Conservation (phyloP, 2,797 vertebrate genomes). For the Brachyalestes nurse region DNA sequence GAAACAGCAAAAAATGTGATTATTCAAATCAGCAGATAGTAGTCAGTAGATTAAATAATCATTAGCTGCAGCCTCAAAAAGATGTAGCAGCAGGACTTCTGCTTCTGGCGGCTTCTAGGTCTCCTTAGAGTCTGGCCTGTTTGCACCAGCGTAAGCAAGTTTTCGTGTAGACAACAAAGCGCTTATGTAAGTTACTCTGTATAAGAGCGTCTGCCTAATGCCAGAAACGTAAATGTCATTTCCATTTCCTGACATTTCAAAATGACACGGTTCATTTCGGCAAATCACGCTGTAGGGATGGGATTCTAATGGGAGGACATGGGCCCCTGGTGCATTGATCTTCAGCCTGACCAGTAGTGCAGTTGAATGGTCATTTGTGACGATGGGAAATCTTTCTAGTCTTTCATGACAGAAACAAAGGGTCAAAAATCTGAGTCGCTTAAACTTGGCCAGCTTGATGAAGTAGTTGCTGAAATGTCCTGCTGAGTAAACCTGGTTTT, state of each 20-base stretch:
- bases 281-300: not conserved
- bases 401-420: not conserved
- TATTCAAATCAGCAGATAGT: not conserved
- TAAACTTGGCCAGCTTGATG: too few relatives aligned
- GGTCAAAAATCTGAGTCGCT: not conserved
- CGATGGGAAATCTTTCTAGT: not conserved
- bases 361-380: not conserved
- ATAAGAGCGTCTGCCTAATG: not conserved
- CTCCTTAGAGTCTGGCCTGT: not conserved
- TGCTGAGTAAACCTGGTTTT: not conserved
- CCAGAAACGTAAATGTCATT: constrained; percentile 2
- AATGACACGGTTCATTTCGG: constrained; percentile 3
- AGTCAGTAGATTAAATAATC: not conserved
- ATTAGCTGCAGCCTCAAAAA: not conserved
- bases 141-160: not conserved
- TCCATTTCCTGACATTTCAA: constrained; percentile 8
- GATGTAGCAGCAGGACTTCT: not conserved
- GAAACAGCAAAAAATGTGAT: not conserved
- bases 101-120: not conserved
- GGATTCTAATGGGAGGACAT: not conserved
- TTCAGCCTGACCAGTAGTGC: not conserved
- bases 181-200: not conserved
- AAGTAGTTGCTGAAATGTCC: not conserved
- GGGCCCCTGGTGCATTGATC: not conserved
- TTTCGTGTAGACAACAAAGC: not conserved